Evolutionary conservation across 2,888 invertebrate species (phyloP).

Genomic region (Drosophila fungiperda): DNA sequence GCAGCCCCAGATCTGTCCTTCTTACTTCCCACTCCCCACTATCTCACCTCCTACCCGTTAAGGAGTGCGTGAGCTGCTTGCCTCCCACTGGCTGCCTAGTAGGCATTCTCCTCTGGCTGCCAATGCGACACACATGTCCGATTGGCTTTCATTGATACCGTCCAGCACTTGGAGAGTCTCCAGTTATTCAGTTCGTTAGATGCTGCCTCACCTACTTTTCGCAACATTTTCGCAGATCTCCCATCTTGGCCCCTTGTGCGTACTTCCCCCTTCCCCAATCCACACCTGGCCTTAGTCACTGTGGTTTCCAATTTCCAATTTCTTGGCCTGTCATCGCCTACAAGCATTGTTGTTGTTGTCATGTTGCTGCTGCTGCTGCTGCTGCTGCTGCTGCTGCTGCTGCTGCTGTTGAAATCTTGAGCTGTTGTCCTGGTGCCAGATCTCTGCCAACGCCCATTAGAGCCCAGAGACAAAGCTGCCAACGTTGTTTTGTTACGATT

Average conservation of each 20-base stretch:
- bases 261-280: constrained; percentile 5
- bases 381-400: constrained; percentile 21
- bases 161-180: constrained; percentile 41
- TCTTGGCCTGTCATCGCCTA: constrained; percentile 76
- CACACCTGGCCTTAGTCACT: neutral
- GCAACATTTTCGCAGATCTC: constrained; percentile 51
- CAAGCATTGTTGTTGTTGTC: constrained; percentile 47
- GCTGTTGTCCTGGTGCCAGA: constrained; percentile 41
- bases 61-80: constrained; percentile 59
- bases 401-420: constrained; percentile 24
- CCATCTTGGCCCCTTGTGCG: constrained; percentile 47
- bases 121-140: constrained; percentile 78
- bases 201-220: constrained; percentile 74
- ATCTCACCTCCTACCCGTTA: neutral
- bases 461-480: constrained; percentile 39
- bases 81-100: constrained; percentile 52
- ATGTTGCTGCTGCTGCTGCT: constrained; percentile 32
- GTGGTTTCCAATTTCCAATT: constrained; percentile 54
- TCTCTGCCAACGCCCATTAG: constrained; percentile 72
- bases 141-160: constrained; percentile 75
- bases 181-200: constrained; percentile 54
- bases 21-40: neutral
- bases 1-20: constrained; percentile 23
- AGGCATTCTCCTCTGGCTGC: constrained; percentile 51
- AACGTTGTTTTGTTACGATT: constrained; percentile 45